Conservation (phyloP, 2,797 vertebrate species). For the Galago senegalensis region DNA sequence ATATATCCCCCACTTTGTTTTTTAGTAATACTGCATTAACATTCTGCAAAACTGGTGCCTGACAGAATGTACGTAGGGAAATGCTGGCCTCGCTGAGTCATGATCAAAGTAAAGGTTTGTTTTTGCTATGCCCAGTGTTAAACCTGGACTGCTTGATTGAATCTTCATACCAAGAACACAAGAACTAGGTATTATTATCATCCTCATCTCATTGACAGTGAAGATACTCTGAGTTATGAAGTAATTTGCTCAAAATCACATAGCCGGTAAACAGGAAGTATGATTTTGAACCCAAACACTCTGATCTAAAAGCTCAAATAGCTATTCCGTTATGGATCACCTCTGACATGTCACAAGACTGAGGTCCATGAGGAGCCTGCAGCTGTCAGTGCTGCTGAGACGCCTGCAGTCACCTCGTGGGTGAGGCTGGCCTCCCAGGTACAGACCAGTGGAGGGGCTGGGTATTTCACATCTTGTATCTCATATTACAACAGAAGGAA, state of each 20-base stretch:
- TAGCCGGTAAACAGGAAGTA: background rate
- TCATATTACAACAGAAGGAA: background rate
- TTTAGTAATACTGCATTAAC: background rate
- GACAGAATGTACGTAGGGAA: background rate
- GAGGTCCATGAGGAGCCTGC: background rate
- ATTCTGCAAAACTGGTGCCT: background rate
- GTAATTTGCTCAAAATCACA: background rate
- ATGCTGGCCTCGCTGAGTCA: background rate
- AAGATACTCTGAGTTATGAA: slow-evolving; percentile 6
- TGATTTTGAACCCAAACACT: slow-evolving; percentile 13
- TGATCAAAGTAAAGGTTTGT: background rate
- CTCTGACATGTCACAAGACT: background rate
- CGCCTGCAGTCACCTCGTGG: background rate
- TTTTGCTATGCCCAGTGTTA: background rate
- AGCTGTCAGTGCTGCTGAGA: background rate
- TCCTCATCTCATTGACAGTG: background rate
- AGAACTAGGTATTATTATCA: background rate
- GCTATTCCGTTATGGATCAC: background rate
- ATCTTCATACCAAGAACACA: background rate
- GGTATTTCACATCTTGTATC: background rate
- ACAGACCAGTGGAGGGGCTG: background rate
- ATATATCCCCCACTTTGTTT: background rate
- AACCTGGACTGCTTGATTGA: background rate
- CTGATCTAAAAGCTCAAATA: background rate
- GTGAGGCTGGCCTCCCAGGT: background rate